Percentiles rank a stretch among this genome's conserved stretches.
phyloP scores from a whole-genome alignment of 2,113 vertebrate species.

The Physeter macrocephalus region DNA sequence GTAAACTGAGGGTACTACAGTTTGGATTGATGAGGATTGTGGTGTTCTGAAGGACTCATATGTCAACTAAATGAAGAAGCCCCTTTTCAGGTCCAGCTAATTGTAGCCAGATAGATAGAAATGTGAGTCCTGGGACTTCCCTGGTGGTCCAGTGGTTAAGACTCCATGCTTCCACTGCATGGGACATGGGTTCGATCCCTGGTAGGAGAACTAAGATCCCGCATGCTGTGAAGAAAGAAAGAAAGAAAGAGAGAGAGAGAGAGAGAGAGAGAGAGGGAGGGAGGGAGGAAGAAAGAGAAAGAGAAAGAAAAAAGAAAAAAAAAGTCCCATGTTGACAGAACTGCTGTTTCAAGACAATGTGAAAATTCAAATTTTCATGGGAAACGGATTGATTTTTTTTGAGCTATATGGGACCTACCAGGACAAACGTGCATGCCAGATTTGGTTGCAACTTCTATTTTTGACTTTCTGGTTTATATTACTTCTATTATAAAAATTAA shows the following conservation, averaged over 20 bases:
- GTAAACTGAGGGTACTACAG: not conserved
- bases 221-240: not conserved
- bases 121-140: not conserved
- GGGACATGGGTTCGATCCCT: not conserved
- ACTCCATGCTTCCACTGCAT: not conserved
- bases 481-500: conserved; percentile 3
- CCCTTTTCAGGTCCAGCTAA: not conserved
- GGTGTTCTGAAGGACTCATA: not conserved
- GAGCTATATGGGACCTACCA: not conserved
- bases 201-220: not conserved
- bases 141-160: not conserved
- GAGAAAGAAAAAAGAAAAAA: not conserved
- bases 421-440: not conserved
- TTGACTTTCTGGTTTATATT: not conserved
- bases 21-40: not conserved
- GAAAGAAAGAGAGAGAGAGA: no score
- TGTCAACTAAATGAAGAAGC: not conserved
- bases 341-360: not conserved
- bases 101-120: not conserved
- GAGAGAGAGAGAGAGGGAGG: accelerated
- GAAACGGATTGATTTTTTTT: not conserved
- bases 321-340: not conserved
- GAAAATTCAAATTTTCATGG: not conserved
- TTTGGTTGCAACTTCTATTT: not conserved
- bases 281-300: no score